Evolutionary conservation across 2,797 vertebrate species (phyloP).

Genomic region (Megalops cyprinoides): DNA sequence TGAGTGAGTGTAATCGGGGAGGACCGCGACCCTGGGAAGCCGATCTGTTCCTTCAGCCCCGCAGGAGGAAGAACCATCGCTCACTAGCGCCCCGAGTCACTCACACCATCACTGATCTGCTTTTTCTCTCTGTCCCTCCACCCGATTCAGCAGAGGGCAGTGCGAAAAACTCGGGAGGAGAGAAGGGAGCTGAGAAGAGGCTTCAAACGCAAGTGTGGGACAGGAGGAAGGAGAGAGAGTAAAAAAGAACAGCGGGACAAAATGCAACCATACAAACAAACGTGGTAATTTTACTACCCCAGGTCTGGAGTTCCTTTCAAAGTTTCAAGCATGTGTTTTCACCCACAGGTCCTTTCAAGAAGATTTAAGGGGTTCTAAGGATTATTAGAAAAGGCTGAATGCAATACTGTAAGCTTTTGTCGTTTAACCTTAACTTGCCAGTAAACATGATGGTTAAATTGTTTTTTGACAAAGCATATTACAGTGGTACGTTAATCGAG

Average conservation of each 20-base stretch:
- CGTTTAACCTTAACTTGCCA: no score
- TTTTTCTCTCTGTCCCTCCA: conserved; percentile 52
- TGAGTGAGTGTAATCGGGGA: conserved; percentile 55
- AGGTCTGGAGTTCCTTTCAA: no score
- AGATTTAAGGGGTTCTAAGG: conserved; percentile 1
- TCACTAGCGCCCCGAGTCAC: conserved; percentile 46
- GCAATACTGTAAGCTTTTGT: background rate
- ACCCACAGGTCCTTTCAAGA: conserved; percentile 13
- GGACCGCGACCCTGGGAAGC: conserved; percentile 66
- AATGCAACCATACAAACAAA: conserved; percentile 14
- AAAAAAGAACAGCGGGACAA: background rate
- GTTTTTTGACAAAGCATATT: no score
- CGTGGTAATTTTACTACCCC: conserved; percentile 12
- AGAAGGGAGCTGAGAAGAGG: conserved; percentile 57
- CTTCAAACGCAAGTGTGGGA: conserved; percentile 58
- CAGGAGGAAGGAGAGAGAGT: background rate
- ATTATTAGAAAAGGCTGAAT: background rate
- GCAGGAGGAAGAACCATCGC: conserved; percentile 70
- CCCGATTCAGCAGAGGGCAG: conserved; percentile 63
- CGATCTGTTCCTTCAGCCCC: conserved; percentile 61
- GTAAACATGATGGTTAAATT: no score
- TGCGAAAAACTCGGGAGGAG: conserved; percentile 56
- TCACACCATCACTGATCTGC: conserved; percentile 45
- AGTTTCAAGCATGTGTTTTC: no score
- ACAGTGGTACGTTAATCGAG: no score